These are phyloP conservation scores for Ctenopoma kingsleyae DNA, from an alignment of 2,797 vertebrate genomes.

Conservation along the genomic window DNA sequence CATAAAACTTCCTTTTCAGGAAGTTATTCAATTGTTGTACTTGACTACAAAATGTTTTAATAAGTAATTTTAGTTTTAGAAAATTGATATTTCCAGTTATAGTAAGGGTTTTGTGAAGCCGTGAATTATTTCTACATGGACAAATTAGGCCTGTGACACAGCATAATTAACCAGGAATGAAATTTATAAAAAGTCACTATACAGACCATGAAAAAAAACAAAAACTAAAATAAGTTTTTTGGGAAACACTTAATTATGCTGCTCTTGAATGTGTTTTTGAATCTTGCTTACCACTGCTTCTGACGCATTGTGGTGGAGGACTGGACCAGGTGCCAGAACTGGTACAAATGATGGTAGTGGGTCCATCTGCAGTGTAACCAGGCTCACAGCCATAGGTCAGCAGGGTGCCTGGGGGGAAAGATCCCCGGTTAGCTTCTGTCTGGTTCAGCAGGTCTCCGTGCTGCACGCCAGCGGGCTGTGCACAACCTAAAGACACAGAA, in stretches of 20 bases:
- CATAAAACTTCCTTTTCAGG: neutral
- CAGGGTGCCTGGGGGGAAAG: constrained; percentile 78
- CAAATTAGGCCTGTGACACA: neutral
- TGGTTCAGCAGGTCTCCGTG: constrained; percentile 83
- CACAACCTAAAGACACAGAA: constrained; percentile 77
- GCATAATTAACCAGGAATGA: neutral
- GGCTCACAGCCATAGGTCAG: constrained; percentile 82
- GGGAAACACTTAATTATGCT: neutral
- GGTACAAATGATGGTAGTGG: constrained; percentile 78
- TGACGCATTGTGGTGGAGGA: constrained; percentile 77
- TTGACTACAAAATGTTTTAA: neutral
- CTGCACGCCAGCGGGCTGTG: constrained; percentile 73
- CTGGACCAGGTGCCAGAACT: constrained; percentile 79
- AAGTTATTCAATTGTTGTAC: neutral
- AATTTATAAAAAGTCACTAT: neutral
- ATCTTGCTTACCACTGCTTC: constrained; percentile 71
- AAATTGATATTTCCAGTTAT: neutral
- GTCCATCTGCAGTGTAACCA: constrained; percentile 80
- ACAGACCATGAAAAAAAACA: neutral
- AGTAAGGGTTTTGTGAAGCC: neutral
- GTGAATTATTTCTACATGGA: neutral
- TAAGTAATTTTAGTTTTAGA: no score
- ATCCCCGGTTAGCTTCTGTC: constrained; percentile 84
- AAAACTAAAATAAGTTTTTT: neutral
- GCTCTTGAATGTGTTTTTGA: neutral